These are phyloP conservation scores for Drosophila azteca DNA, from an alignment of 1,140 invertebrate genomes.

Conservation along the genomic window DNA sequence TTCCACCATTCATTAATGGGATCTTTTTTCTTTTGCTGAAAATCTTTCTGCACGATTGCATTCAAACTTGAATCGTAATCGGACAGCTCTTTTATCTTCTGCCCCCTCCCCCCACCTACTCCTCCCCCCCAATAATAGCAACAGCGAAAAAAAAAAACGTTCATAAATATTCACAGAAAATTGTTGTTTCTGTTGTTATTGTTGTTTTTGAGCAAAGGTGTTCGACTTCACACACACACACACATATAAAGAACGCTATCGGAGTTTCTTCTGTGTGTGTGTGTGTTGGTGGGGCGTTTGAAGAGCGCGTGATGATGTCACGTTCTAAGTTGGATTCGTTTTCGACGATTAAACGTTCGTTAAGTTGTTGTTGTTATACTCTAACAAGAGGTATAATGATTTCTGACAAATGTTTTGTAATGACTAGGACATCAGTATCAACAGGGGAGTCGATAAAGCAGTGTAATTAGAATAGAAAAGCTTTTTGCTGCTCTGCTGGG, in stretches of 20 bases:
- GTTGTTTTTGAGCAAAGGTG: conserved; percentile 48
- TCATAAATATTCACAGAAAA: conserved; percentile 50
- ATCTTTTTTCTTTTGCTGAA: conserved; percentile 30
- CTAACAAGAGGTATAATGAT: too few relatives aligned
- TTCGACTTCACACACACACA: conserved; percentile 39
- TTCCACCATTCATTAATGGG: conserved; percentile 23
- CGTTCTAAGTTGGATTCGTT: conserved; percentile 80
- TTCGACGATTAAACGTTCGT: conserved; percentile 73
- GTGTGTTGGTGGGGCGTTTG: conserved; percentile 23
- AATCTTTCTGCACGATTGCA: conserved; percentile 52
- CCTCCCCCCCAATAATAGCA: conserved; percentile 4
- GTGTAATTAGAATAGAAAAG: too few relatives aligned
- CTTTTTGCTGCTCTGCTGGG: too few relatives aligned
- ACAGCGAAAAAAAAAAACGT: conserved; percentile 10
- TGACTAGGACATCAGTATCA: too few relatives aligned
- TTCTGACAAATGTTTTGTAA: too few relatives aligned
- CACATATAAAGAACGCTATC: conserved; percentile 50
- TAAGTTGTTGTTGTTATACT: conserved; percentile 48
- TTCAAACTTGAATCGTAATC: conserved; percentile 29
- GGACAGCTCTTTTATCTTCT: conserved; percentile 37
- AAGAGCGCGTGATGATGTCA: conserved; percentile 80
- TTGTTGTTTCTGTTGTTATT: too few relatives aligned
- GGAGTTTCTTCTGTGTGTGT: conserved; percentile 22
- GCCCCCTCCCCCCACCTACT: neutral
- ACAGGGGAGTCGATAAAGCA: too few relatives aligned